Evolutionary conservation across 2,113 vertebrate species (phyloP).

Genomic region (Hirundichthys speculiger): DNA sequence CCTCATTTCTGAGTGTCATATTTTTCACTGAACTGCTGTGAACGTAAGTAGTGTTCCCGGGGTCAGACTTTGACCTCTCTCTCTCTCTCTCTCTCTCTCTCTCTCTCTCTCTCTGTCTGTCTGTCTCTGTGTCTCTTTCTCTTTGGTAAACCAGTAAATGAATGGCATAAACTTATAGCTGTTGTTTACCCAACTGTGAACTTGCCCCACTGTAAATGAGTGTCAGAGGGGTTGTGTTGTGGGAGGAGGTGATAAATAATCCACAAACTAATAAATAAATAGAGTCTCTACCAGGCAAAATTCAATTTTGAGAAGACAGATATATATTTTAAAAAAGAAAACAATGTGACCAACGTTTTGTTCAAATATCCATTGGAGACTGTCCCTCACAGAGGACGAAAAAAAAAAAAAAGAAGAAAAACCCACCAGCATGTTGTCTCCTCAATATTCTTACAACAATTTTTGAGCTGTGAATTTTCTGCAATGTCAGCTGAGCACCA

Average conservation of each 20-base stretch:
- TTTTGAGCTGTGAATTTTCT: too few relatives aligned
- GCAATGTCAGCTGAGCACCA: too few relatives aligned
- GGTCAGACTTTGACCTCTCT: constrained; percentile 56
- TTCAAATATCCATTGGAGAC: too few relatives aligned
- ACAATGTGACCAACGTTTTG: too few relatives aligned
- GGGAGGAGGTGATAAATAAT: constrained; percentile 1
- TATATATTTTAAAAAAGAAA: too few relatives aligned
- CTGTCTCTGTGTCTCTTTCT: too few relatives aligned
- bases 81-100: constrained; percentile 7
- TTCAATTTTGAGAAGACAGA: too few relatives aligned
- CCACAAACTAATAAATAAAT: constrained; percentile 3
- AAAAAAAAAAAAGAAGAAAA: too few relatives aligned
- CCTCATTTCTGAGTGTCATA: background rate
- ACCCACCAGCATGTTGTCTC: too few relatives aligned
- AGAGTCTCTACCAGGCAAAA: too few relatives aligned
- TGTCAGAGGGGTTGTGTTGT: constrained; percentile 1
- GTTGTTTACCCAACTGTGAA: constrained; percentile 55
- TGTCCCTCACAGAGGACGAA: too few relatives aligned
- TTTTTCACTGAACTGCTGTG: background rate
- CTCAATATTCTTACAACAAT: too few relatives aligned
- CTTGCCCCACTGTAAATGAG: constrained; percentile 34
- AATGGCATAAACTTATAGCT: constrained; percentile 61
- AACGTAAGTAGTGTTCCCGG: background rate
- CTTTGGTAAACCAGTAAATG: constrained; percentile 50
- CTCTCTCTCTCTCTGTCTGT: constrained; percentile 8